phyloP scores from a whole-genome alignment of 2,888 invertebrate species.

The Conistra vaccinii region DNA sequence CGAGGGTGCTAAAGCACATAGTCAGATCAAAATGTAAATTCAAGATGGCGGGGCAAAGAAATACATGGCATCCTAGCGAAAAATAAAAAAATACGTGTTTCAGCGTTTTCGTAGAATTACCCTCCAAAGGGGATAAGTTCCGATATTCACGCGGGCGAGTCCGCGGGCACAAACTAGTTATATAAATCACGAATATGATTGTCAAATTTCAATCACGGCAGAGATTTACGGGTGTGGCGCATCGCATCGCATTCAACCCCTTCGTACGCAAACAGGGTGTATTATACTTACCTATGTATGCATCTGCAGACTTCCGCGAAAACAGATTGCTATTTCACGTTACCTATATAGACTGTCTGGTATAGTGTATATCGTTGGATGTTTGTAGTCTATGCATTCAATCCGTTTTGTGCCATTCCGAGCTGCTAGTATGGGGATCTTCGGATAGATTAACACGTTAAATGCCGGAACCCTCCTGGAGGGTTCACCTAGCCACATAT shows the following conservation, averaged over 20 bases:
- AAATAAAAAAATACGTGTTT: no score
- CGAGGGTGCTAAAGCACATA: no score
- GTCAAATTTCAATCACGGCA: slow-evolving; percentile 30
- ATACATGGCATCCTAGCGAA: no score
- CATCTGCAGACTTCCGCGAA: slow-evolving; percentile 24
- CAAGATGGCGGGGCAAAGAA: no score
- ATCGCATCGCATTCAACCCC: slow-evolving; percentile 35
- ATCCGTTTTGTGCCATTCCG: slow-evolving; percentile 19
- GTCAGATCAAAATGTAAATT: no score
- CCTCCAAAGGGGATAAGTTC: no score
- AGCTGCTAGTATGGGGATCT: background rate
- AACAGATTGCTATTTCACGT: slow-evolving; percentile 44
- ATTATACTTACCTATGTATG: background rate
- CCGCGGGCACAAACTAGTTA: background rate
- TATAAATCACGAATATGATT: slow-evolving; percentile 2
- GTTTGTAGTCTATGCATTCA: slow-evolving; percentile 7
- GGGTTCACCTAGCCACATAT: no score
- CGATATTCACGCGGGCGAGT: no score
- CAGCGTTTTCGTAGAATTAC: no score
- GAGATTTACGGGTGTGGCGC: slow-evolving; percentile 37
- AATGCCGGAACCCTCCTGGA: no score
- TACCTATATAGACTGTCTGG: background rate
- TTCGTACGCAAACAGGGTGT: slow-evolving; percentile 32
- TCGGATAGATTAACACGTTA: no score
- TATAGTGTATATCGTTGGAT: background rate